Base-by-base conservation (phyloP, 2,888 invertebrate species). In the Hemaris fuciformis region DNA sequence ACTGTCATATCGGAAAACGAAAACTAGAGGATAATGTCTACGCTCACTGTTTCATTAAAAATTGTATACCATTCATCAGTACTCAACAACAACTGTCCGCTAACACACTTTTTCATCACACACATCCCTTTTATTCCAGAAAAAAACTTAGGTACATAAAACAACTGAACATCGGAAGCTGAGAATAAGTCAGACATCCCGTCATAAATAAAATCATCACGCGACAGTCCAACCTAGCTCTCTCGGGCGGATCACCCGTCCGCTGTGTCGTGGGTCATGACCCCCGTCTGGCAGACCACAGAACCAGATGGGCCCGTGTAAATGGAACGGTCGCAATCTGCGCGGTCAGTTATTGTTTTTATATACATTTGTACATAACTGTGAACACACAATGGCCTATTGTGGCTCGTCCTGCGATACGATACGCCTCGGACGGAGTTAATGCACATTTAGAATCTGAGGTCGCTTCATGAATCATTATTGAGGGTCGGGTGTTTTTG, bases 261-360 rank as follows among this genome's bases (percentile, higher is more conserved):
- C 3, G 18, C 53, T 15, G 10, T 10, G 8, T 10, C 7, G n/a
- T 25, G 48, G 48, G 48, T 53, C 53, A 53, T 53, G 53, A 53
- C 53, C 27, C 53, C 18, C 53, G 4, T 2, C 53, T 18, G 27
- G n/a, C n/a, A n/a, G 6, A 18, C 31, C 27, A 18, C 27, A 4
- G 23, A 23, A 10, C 53, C 18, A 53, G 27, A 20, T 27, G 31
- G 15, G 15, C 18, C 18, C 27, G 31, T 71, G 68, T 67, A 72
- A 71, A 75, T 73, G 68, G 71, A 72, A 77, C n/a, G n/a, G n/a
- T n/a, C 76, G 70, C 69, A 74, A 74, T 76, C 74, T 66, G 67
- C 70, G 72, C 68, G 74, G 73, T 75, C 76, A 75, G 76, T 79
- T 75, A 80, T 81, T 82, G 76, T 82, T 80, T 80, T 77, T 71